Conservation (phyloP, 2,888 invertebrate genomes). For the Eupeodes latifasciatus region DNA sequence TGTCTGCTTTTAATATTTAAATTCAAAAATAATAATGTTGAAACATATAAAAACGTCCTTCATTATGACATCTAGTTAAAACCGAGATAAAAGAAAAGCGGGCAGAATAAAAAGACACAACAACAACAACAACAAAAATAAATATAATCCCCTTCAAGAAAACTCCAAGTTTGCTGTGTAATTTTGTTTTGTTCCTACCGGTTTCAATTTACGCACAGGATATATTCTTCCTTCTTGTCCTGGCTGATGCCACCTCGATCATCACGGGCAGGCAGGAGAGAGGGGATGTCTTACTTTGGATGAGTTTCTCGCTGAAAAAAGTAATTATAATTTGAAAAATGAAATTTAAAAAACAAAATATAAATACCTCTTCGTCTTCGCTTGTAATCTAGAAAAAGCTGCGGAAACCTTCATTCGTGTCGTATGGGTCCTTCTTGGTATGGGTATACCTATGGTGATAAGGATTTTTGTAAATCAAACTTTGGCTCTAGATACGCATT, state of each 20-base stretch:
- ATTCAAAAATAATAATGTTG: conserved; percentile 25
- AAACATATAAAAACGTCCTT: conserved; percentile 20
- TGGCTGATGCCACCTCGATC: background rate
- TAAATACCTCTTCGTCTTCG: background rate
- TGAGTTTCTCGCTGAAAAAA: conserved; percentile 1
- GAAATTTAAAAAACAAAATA: background rate
- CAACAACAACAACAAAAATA: background rate
- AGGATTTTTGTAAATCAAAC: background rate
- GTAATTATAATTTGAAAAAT: background rate
- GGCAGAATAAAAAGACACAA: background rate
- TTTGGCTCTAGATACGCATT: background rate
- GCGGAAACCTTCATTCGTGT: background rate
- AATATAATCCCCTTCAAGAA: conserved; percentile 3
- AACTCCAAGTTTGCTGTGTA: background rate
- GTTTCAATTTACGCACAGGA: background rate
- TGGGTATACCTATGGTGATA: background rate
- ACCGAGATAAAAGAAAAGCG: background rate
- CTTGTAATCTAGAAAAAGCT: background rate
- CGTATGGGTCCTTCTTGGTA: background rate
- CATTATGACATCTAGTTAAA: conserved; percentile 20
- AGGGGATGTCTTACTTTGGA: background rate
- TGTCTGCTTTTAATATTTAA: conserved; percentile 15
- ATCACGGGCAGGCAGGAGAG: no score
- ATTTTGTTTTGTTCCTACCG: background rate
- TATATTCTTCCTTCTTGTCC: background rate